These are phyloP conservation scores for Aelia acuminata DNA, from an alignment of 2,888 invertebrate genomes.

Conservation along the genomic window DNA sequence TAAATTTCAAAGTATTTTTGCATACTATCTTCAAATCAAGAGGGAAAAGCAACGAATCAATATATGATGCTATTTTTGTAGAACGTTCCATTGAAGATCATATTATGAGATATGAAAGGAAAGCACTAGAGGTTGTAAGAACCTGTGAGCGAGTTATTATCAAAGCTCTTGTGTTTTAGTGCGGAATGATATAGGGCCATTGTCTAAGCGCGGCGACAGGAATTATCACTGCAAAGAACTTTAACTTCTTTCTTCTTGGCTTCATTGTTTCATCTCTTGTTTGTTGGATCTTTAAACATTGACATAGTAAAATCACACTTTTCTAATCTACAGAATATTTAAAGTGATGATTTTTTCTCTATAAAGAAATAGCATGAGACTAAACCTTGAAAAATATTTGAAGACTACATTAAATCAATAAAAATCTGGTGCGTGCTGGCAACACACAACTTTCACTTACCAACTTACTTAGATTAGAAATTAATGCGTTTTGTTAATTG, in stretches of 20 bases:
- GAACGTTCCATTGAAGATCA: neutral
- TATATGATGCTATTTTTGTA: neutral
- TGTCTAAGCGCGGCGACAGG: neutral
- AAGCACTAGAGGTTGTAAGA: neutral
- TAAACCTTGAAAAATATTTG: too few relatives aligned
- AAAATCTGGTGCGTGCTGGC: too few relatives aligned
- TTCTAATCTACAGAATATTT: too few relatives aligned
- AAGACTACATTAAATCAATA: too few relatives aligned
- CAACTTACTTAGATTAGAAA: too few relatives aligned
- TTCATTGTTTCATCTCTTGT: neutral
- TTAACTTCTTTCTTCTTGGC: neutral
- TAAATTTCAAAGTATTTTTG: neutral
- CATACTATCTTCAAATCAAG: neutral
- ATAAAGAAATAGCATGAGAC: too few relatives aligned
- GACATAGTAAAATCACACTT: too few relatives aligned
- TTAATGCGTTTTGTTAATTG: too few relatives aligned
- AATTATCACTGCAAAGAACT: neutral
- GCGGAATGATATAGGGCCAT: conserved; percentile 7
- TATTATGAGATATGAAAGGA: neutral
- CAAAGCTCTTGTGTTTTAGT: neutral
- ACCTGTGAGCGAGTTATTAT: neutral
- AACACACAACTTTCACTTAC: too few relatives aligned
- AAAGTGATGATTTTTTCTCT: too few relatives aligned
- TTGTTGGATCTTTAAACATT: neutral
- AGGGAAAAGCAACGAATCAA: neutral